Evolutionary conservation across 2,888 invertebrate genomes (phyloP), one percentile per base, ranked within the genome.

Genomic region (Cetonia aurata): DNA sequence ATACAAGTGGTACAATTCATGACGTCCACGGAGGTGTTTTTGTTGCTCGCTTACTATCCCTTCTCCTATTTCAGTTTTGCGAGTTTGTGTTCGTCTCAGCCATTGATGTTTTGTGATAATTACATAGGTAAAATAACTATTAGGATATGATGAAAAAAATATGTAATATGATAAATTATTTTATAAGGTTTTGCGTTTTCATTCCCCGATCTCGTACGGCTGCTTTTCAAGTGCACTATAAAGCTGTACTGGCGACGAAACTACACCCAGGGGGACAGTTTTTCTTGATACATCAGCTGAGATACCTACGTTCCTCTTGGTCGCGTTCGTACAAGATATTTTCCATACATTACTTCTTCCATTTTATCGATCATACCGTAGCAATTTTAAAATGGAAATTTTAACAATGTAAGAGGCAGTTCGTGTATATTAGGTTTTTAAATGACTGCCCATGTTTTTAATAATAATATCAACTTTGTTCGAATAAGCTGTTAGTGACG

Each of bases 261-360:
- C 76, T 77, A 75, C 78, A 79, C 81, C 80, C 80, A 73, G 70
- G 79, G 73, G 78, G 75, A 76, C 76, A 77, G 80, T 81, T 80
- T 79, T 79, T 81, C 79, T 80, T 80, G 79, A 80, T 79, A 79
- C 79, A 79, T 79, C 79, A 78, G 75, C 77, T 76, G 78, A 79
- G 79, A 80, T 81, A n/a, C n/a, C n/a, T n/a, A 80, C 77, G 76
- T 75, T 76, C 72, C 75, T 33, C 75, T 77, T 75, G 75, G 73
- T 74, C 69, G 71, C 73, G 75, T 77, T 75, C 78, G 77, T 78
- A 76, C 77, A 37, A 37, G 37, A 37, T 37, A 37, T 37, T 9
- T 37, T 37, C 37, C 37, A 9, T 37, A 37, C 37, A 10, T 1
- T 37, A 37, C 3, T 25, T 25, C 25, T 25, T 8, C 37, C 10